These are phyloP conservation scores for Drosophila lacteicornis DNA, from an alignment of 1,140 invertebrate species.

Conservation along the genomic window DNA sequence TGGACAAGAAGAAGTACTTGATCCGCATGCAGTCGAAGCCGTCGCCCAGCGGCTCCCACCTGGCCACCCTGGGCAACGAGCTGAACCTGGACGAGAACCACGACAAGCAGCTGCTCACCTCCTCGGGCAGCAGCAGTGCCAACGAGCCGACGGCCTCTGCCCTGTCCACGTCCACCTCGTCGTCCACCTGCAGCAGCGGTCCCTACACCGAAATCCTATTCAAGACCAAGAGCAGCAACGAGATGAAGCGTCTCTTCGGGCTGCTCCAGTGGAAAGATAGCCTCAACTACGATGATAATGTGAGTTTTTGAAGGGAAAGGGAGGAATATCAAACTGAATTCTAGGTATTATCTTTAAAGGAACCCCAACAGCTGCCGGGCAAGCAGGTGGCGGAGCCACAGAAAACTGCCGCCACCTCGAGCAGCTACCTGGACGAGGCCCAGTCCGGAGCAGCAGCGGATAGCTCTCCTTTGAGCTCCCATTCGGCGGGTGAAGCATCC, in stretches of 20 bases:
- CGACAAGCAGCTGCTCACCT: conserved; percentile 60
- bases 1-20: conserved; percentile 83
- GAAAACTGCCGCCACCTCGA: conserved; percentile 85
- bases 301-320: conserved; percentile 13
- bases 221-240: conserved; percentile 80
- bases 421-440: conserved; percentile 74
- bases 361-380: conserved; percentile 61
- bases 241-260: conserved; percentile 80
- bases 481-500: conserved; percentile 67
- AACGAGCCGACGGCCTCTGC: conserved; percentile 50
- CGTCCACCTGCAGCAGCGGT: conserved; percentile 41
- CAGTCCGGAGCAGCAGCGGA: conserved; percentile 47
- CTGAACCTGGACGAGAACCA: conserved; percentile 73
- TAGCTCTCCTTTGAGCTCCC: conserved; percentile 74
- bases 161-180: conserved; percentile 36
- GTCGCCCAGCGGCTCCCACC: conserved; percentile 57
- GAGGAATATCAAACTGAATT: no score
- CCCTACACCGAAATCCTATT: conserved; percentile 81
- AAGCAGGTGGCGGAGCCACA: conserved; percentile 88
- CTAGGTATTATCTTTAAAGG: conserved; percentile 14
- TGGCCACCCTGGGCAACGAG: conserved; percentile 77
- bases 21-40: conserved; percentile 84
- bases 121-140: conserved; percentile 66
- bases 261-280: conserved; percentile 82
- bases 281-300: conserved; percentile 76